phyloP scores from a whole-genome alignment of 2,888 invertebrate species.

The Pyrrhia umbra region DNA sequence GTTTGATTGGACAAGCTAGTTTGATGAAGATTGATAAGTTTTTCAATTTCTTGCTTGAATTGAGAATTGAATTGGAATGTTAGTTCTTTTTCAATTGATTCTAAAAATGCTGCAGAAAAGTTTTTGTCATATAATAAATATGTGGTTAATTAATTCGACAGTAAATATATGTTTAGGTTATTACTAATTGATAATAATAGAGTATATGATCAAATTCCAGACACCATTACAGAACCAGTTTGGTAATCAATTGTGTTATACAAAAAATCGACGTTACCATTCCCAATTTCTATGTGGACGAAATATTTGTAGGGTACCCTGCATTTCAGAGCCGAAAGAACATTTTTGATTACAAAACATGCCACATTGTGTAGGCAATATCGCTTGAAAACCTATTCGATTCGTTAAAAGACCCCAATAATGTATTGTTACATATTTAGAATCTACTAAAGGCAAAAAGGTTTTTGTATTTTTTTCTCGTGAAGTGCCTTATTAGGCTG shows the following conservation, averaged over 20 bases:
- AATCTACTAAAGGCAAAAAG: constrained; percentile 35
- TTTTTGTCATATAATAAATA: no score
- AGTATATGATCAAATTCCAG: no score
- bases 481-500: constrained; percentile 44
- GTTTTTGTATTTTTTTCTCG: constrained; percentile 40
- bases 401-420: constrained; percentile 53
- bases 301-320: constrained; percentile 20
- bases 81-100: not conserved
- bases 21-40: constrained; percentile 1
- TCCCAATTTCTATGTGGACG: not conserved
- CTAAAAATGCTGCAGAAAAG: no score
- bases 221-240: no score
- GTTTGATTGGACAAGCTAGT: constrained; percentile 2
- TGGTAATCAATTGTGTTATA: not conserved
- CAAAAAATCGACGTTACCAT: constrained; percentile 5
- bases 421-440: constrained; percentile 50
- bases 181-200: no score
- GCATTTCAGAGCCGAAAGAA: constrained; percentile 12
- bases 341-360: constrained; percentile 52
- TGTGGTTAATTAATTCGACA: no score
- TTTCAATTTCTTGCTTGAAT: constrained; percentile 3
- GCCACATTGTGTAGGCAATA: constrained; percentile 44
- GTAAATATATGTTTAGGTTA: no score
- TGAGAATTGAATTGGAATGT: not conserved
- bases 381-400: constrained; percentile 41